Conservation (phyloP, 1,140 invertebrate species). For the Lepidurus arcticus region DNA sequence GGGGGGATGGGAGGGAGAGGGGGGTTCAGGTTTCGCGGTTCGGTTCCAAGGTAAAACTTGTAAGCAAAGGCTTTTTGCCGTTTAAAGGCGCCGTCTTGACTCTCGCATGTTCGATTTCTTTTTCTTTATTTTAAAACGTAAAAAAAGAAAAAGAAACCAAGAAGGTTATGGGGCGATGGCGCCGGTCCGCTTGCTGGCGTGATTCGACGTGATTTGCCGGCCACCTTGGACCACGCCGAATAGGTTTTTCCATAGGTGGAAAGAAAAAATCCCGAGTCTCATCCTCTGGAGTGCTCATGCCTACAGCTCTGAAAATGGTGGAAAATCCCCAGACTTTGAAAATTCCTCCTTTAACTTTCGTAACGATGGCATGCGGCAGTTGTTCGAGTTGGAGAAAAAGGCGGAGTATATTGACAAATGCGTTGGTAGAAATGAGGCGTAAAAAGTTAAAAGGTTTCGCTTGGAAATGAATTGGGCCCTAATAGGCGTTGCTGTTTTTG, state of each 20-base stretch:
- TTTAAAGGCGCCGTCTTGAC: constrained; percentile 12
- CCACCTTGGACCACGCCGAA: not conserved
- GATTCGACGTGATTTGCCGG: constrained; percentile 16
- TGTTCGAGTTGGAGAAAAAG: not conserved
- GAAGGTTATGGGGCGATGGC: constrained; percentile 13
- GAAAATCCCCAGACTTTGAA: not conserved
- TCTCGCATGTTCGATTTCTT: constrained; percentile 22
- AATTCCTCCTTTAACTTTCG: not conserved
- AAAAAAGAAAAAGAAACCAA: not conserved
- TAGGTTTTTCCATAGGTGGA: constrained; percentile 9
- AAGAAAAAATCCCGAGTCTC: not conserved
- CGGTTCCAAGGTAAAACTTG: not conserved
- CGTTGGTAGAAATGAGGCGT: not conserved
- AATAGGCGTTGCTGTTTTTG: not conserved
- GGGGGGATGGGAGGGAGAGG: not conserved
- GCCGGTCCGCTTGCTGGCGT: constrained; percentile 9
- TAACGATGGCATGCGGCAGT: not conserved
- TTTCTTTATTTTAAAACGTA: not conserved
- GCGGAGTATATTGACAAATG: constrained; percentile 18
- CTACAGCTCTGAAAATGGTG: not conserved
- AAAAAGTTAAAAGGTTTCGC: not conserved
- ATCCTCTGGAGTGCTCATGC: not conserved
- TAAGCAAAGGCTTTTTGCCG: not conserved
- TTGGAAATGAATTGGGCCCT: not conserved
- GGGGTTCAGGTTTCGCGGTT: not conserved